Evolutionary conservation across 1,140 invertebrate genomes (phyloP).

Genomic region (Diabrotica undecimpunctata): DNA sequence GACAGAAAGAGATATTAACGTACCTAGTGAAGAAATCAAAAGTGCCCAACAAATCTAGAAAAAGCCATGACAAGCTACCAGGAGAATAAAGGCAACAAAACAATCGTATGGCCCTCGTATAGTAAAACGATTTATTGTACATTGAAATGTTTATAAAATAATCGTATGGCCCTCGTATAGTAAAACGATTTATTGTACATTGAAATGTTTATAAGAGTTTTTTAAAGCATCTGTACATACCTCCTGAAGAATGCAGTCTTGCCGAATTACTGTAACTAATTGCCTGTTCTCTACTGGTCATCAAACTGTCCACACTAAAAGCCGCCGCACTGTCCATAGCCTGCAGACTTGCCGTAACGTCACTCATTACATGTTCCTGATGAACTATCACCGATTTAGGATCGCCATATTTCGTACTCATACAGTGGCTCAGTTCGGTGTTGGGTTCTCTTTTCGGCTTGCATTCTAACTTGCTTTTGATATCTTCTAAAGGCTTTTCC

Average conservation of each 20-base stretch:
- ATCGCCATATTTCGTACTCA: constrained; percentile 45
- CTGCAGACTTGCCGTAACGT: constrained; percentile 48
- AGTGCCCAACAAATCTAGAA: too few relatives aligned
- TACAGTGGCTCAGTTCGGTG: constrained; percentile 50
- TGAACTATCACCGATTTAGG: constrained; percentile 47
- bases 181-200: too few relatives aligned
- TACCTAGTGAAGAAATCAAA: too few relatives aligned
- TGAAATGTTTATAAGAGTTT: too few relatives aligned
- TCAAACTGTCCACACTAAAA: constrained; percentile 55
- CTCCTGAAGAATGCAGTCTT: constrained; percentile 51
- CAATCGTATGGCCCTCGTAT: too few relatives aligned
- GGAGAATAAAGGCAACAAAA: too few relatives aligned
- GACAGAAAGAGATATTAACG: too few relatives aligned
- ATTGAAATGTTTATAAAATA: too few relatives aligned
- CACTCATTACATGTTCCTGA: constrained; percentile 51
- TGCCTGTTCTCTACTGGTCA: constrained; percentile 46
- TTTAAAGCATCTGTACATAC: constrained; percentile 3
- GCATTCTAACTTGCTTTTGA: constrained; percentile 53
- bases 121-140: too few relatives aligned
- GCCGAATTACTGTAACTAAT: constrained; percentile 49
- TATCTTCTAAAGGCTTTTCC: constrained; percentile 51
- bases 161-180: too few relatives aligned
- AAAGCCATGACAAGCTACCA: too few relatives aligned
- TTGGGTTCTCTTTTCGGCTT: constrained; percentile 63
- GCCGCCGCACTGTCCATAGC: constrained; percentile 47